phyloP scores from a whole-genome alignment of 2,888 invertebrate species.

The Pinctada fucata region DNA sequence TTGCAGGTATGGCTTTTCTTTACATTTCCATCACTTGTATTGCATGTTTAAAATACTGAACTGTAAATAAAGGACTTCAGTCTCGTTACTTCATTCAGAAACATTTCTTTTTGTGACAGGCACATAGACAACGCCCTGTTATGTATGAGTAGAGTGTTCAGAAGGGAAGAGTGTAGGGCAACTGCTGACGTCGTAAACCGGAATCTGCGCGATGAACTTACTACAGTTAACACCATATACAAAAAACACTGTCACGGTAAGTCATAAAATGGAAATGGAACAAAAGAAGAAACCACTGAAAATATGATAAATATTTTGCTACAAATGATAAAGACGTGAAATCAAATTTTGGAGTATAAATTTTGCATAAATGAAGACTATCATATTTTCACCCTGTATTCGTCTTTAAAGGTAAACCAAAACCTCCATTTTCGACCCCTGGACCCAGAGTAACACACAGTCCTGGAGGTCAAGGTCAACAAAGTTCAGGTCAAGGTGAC shows the following conservation, averaged over 20 bases:
- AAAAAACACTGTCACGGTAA: constrained; percentile 13
- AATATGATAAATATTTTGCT: too few relatives aligned
- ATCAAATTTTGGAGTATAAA: too few relatives aligned
- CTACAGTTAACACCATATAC: constrained; percentile 12
- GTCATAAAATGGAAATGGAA: background rate
- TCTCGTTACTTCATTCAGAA: too few relatives aligned
- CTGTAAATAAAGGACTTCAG: too few relatives aligned
- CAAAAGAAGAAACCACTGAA: too few relatives aligned
- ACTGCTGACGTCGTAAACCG: constrained; percentile 15
- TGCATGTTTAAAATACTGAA: too few relatives aligned
- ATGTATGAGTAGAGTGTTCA: constrained; percentile 18
- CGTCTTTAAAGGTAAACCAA: too few relatives aligned
- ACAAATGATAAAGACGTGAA: too few relatives aligned
- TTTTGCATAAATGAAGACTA: too few relatives aligned
- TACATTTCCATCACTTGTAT: background rate
- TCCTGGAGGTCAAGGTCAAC: constrained; percentile 9
- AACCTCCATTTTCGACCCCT: background rate
- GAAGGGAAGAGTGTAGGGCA: background rate
- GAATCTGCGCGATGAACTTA: constrained; percentile 5
- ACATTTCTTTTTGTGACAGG: background rate
- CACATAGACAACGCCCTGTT: constrained; percentile 15
- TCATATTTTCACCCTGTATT: too few relatives aligned
- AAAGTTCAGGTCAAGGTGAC: background rate
- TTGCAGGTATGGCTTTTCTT: background rate
- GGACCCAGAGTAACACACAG: background rate